Percentiles rank a stretch among this genome's conserved stretches.
Evolutionary conservation across 2,113 vertebrate genomes (phyloP).

Genomic region (Dryoscopus gambensis): DNA sequence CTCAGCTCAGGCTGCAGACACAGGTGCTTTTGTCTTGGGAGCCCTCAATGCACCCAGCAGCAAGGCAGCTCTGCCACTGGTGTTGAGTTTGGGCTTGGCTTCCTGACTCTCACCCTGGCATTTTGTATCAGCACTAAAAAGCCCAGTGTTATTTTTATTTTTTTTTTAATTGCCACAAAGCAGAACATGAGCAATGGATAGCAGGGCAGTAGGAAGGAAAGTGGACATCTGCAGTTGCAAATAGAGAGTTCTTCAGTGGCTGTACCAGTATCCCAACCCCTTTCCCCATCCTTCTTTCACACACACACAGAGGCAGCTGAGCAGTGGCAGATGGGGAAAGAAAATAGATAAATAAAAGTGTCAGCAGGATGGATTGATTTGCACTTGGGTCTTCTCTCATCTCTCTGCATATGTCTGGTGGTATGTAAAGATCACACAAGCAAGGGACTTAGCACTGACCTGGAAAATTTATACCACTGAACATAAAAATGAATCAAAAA

Average conservation of each 20-base stretch:
- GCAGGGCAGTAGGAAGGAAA: not conserved
- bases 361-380: slow-evolving; percentile 27
- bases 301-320: not conserved
- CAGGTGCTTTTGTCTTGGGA: not conserved
- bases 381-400: slow-evolving; percentile 9
- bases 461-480: slow-evolving; percentile 12
- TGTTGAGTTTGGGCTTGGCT: not conserved
- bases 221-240: not conserved
- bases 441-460: slow-evolving; percentile 6
- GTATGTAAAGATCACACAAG: slow-evolving; percentile 12
- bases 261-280: not conserved
- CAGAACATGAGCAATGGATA: not conserved
- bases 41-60: not conserved
- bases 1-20: not conserved
- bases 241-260: not conserved
- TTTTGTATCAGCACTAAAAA: not conserved
- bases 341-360: slow-evolving; percentile 29
- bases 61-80: not conserved
- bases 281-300: not conserved
- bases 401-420: not conserved
- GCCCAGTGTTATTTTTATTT: not conserved
- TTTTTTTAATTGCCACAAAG: not conserved
- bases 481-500: slow-evolving; percentile 32
- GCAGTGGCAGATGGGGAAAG: not conserved
- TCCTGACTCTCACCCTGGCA: not conserved